Conservation (phyloP, 2,797 vertebrate genomes). For the Jordanella pulchra region DNA sequence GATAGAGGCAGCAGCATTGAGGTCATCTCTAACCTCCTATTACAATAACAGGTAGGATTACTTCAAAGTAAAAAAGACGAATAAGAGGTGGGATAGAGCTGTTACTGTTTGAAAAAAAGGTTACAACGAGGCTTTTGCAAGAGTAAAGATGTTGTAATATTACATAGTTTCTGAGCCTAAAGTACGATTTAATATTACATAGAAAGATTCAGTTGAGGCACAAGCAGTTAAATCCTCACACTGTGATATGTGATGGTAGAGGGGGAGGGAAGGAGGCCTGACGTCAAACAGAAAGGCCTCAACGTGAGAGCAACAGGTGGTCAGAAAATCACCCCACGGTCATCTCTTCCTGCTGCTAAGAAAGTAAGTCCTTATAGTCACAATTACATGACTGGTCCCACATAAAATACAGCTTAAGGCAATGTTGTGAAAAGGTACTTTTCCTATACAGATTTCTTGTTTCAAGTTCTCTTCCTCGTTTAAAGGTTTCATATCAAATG, state of each 20-base stretch:
- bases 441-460: background rate
- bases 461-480: background rate
- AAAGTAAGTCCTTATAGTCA: conserved; percentile 4
- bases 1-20: background rate
- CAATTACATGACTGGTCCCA: conserved; percentile 3
- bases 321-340: conserved; percentile 50
- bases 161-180: background rate
- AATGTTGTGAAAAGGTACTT: background rate
- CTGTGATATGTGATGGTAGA: conserved; percentile 36
- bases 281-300: conserved; percentile 55
- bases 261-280: conserved; percentile 36
- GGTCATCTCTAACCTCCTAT: background rate
- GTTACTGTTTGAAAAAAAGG: background rate
- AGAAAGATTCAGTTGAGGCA: background rate
- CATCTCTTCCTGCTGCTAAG: conserved; percentile 28
- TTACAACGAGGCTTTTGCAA: background rate
- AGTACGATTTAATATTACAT: too few relatives aligned
- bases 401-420: background rate
- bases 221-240: conserved; percentile 21
- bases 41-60: background rate
- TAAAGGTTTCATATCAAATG: background rate
- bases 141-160: background rate
- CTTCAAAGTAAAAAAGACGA: background rate
- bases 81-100: background rate
- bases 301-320: conserved; percentile 62